Conservation (phyloP, 2,888 invertebrate species). For the Cosmopolites sordidus region DNA sequence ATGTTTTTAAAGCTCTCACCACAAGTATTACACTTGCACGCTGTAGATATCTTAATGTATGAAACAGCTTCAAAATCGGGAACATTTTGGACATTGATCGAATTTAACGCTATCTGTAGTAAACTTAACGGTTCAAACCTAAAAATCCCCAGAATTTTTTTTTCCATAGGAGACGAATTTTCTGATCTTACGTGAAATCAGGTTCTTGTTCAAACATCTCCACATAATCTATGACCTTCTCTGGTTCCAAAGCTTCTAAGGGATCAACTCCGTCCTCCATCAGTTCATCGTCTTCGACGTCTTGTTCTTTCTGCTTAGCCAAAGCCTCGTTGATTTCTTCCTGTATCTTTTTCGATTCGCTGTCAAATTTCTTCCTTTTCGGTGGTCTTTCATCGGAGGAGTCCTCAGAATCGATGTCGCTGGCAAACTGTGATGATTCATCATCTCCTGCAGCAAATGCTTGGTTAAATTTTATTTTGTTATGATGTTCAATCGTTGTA, state of each 20-base stretch:
- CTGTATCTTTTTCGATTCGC: slow-evolving; percentile 19
- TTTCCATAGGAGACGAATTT: neutral
- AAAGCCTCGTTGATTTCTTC: slow-evolving; percentile 23
- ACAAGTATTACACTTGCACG: slow-evolving; percentile 42
- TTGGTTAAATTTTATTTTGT: neutral
- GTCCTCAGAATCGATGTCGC: slow-evolving; percentile 37
- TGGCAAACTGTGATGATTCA: slow-evolving; percentile 24
- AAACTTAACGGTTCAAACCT: slow-evolving; percentile 42
- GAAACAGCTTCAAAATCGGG: slow-evolving; percentile 36
- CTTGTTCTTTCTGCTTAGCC: slow-evolving; percentile 5
- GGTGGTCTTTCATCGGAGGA: slow-evolving; percentile 27
- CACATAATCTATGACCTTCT: slow-evolving; percentile 15
- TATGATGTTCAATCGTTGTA: neutral
- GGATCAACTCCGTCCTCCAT: slow-evolving; percentile 16
- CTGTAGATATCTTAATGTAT: slow-evolving; percentile 30
- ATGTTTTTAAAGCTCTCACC: slow-evolving; percentile 37
- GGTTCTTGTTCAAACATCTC: slow-evolving; percentile 32
- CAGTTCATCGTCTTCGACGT: slow-evolving; percentile 22
- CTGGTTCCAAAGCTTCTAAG: slow-evolving; percentile 13
- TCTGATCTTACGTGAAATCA: slow-evolving; percentile 31
- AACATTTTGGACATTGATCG: slow-evolving; percentile 41
- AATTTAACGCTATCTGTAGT: slow-evolving; percentile 38
- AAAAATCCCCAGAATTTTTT: slow-evolving; percentile 4
- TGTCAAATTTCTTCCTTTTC: slow-evolving; percentile 29
- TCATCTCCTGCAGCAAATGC: slow-evolving; percentile 14